Evolutionary conservation across 2,113 vertebrate species (phyloP), one percentile per base, ranked within the genome.

Genomic region (Rhipidura dahli): DNA sequence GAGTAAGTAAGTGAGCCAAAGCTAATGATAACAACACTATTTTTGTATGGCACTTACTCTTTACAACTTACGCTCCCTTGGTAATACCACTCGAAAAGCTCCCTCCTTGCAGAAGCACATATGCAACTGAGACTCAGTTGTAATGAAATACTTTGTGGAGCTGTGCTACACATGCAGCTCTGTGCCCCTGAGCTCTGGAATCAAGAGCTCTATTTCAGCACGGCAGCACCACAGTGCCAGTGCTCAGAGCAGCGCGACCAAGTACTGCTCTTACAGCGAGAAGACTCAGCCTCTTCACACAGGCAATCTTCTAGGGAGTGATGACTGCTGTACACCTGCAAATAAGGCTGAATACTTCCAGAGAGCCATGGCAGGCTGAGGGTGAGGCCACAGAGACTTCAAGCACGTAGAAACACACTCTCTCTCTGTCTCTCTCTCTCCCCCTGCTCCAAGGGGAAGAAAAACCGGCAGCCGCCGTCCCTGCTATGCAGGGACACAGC

Each of bases 11-110:
- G 90, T 15, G 75, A 92, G 80, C 60, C 75, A 91, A 89, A 79
- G 84, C 70, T 93, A 91, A 94, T 54, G 93, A 75, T 83, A 96
- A 94, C 91, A 69, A 50, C 1, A 35, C 90, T 95, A 90, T 93
- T 96, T 96, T 73, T 83, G 87, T 76, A 56, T 5, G 54, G 47
- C 64, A 70, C 92, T 93, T 51, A 88, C 51, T 91, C 70, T 50
- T 65, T 73, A 88, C 75, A 80, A 91, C 47, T 82, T 26, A 45
- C 31, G 2, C 66, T 84, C 80, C 89, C 81, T 71, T 37, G 77
- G 33, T 44, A 83, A 85, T 20, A 47, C 44, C 11, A 33, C 45
- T 59, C 1, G 2, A 63, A 66, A 73, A 86, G 44, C 60, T 78
- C 42, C 60, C 64, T 93, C 68, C 51, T 93, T 83, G 50, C 73